These are phyloP conservation scores for Rhinichthys osculus DNA, from an alignment of 2,797 vertebrate species.

Conservation along the genomic window DNA sequence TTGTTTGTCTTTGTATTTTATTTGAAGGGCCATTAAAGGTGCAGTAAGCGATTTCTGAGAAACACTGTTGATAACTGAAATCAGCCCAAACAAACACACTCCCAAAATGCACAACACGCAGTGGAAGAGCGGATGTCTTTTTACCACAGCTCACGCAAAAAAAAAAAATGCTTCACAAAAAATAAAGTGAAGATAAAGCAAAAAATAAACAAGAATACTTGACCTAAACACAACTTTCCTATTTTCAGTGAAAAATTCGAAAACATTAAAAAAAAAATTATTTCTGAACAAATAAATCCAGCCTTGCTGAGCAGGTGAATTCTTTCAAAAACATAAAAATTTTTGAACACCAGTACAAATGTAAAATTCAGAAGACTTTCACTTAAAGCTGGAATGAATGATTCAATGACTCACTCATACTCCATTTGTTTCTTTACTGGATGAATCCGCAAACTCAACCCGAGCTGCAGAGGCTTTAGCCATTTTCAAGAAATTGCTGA, in stretches of 20 bases:
- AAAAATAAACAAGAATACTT: not conserved
- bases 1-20: not conserved
- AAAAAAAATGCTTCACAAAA: too few species aligned
- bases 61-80: not conserved
- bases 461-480: too few species aligned
- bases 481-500: too few species aligned
- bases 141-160: too few species aligned
- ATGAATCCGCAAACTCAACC: too few species aligned
- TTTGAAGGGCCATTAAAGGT: not conserved
- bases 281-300: not conserved
- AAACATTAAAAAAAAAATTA: too few species aligned
- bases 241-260: too few species aligned
- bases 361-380: not conserved
- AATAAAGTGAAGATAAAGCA: too few species aligned
- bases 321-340: not conserved
- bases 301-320: too few species aligned
- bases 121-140: not conserved
- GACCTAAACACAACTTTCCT: not conserved
- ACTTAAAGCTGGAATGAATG: not conserved
- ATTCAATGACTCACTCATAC: not conserved
- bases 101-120: not conserved
- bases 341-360: not conserved
- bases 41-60: not conserved
- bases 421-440: too few species aligned
- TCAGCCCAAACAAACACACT: not conserved